These are phyloP conservation scores for Pipra filicauda DNA, from an alignment of 2,113 vertebrate species.

Conservation along the genomic window DNA sequence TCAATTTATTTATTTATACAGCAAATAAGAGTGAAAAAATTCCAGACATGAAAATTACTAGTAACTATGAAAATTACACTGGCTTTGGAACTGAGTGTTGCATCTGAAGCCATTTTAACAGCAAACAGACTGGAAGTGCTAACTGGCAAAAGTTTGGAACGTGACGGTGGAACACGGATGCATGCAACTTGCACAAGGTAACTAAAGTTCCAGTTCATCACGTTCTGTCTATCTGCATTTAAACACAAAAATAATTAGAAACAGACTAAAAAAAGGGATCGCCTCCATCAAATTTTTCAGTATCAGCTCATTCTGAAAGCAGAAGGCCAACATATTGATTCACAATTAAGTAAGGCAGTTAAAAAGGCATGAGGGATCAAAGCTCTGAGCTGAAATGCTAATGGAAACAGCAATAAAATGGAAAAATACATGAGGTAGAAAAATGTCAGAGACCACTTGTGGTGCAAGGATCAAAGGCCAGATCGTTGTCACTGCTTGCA, in stretches of 20 bases:
- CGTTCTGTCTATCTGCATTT: background rate
- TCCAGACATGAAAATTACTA: background rate
- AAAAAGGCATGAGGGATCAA: background rate
- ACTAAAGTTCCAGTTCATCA: background rate
- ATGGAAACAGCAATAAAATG: conserved; percentile 8
- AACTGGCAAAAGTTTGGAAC: background rate
- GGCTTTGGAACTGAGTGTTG: background rate
- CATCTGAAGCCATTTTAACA: background rate
- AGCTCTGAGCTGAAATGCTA: background rate
- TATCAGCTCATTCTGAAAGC: background rate
- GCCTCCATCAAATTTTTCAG: background rate
- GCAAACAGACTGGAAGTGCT: background rate
- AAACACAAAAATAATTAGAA: background rate
- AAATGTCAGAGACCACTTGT: background rate
- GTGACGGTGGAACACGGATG: background rate
- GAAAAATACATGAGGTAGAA: background rate
- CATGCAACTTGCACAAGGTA: background rate
- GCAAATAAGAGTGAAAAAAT: background rate
- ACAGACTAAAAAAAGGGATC: background rate
- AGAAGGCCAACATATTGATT: background rate
- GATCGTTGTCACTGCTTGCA: background rate
- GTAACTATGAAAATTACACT: background rate
- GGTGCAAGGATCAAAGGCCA: conserved; percentile 15
- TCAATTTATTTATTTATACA: background rate
- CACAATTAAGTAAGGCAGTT: background rate